A percentile compares a stretch with the other conserved stretches of the same genome.
These are phyloP conservation scores for Dendrolimus pini DNA, from an alignment of 2,888 invertebrate genomes.

Conservation along the genomic window DNA sequence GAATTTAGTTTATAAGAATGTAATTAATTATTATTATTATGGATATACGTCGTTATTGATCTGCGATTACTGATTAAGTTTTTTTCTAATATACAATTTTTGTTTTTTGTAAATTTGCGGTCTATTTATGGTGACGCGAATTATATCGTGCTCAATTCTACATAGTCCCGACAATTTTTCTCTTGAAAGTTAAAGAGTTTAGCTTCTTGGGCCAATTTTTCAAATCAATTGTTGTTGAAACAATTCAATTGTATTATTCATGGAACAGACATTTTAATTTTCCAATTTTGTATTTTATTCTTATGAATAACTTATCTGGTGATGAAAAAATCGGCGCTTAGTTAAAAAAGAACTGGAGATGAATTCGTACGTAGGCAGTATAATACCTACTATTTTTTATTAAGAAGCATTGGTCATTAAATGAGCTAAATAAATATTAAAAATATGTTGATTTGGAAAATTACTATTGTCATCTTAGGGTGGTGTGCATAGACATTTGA, in stretches of 20 bases:
- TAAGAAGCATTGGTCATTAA: too few species aligned
- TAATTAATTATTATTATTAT: constrained; percentile 8
- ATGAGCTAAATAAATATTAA: too few species aligned
- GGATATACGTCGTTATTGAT: constrained; percentile 43
- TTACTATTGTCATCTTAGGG: too few species aligned
- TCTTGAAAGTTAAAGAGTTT: neutral
- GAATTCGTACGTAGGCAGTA: too few species aligned
- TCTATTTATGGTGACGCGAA: constrained; percentile 5
- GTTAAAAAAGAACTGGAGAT: neutral
- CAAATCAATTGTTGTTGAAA: too few species aligned
- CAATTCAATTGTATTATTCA: constrained; percentile 5
- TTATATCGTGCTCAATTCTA: too few species aligned
- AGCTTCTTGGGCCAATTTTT: neutral
- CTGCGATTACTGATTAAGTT: constrained; percentile 39
- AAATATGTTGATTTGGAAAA: too few species aligned
- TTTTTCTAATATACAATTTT: constrained; percentile 13
- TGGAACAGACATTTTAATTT: constrained; percentile 4
- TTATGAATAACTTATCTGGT: too few species aligned
- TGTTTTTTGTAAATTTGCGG: constrained; percentile 14
- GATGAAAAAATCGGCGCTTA: neutral
- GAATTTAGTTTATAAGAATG: neutral
- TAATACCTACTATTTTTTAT: too few species aligned
- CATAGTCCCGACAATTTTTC: too few species aligned
- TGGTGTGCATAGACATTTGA: too few species aligned
- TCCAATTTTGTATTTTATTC: too few species aligned